Evolutionary conservation across 2,797 vertebrate genomes (phyloP), one percentile per base, ranked within the genome.

Genomic region (Muraenolepis orangiensis): DNA sequence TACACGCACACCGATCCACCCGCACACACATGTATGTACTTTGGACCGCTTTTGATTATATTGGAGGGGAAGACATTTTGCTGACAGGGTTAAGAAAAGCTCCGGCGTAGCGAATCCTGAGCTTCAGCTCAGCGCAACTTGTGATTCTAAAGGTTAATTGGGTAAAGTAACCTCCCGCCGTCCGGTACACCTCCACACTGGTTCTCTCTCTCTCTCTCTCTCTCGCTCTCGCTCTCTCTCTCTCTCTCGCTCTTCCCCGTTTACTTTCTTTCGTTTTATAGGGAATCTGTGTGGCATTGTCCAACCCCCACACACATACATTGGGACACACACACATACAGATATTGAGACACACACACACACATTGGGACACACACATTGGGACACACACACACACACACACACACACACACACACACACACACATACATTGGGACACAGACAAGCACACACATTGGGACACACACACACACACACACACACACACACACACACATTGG

Each of bases 111-210:
- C 8, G 69, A 28, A 82, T 70, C 64, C 72, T 46, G 18, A n/a
- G n/a, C 46, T 83, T 82, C 80, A 82, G 79, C 78, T 23, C 68
- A 29, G 70, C 75, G 79, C 31, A 12, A 73, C 42, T 78, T 26
- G 20, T 74, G 73, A 72, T 80, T 80, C 75, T 73, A 76, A 82
- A 80, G 84, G 81, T 84, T 86, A 85, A 86, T 85, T 84, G 74
- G 72, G 75, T 72, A 57, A 57, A 8, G 51, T 57, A 51, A 57
- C 51, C 64, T 71, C 57, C 71, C 75, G 82, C 81, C 83, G 81
- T 78, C 79, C 38, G 42, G 72, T 36, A n/a, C 51, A 57, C 51
- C 51, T 57, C n/a, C 51, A 57, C 51, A 57, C n/a, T 57, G 51
- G 20, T 72, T 75, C 18, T n/a, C n/a, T n/a, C n/a, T n/a, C 3